Conservation (phyloP, 2,888 invertebrate species). For the Scaptomyza cyrtandrae region DNA sequence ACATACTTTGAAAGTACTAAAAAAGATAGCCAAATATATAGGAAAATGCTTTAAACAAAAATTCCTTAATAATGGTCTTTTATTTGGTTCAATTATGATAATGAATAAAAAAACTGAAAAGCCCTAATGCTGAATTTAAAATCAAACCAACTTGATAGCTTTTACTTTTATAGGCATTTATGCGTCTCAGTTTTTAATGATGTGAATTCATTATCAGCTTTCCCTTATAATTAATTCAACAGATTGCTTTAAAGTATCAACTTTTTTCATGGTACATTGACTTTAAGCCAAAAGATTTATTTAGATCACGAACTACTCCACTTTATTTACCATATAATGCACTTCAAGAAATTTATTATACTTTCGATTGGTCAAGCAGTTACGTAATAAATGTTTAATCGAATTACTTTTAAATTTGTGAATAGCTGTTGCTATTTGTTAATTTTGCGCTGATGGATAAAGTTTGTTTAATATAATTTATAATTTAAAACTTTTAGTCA, state of each 20-base stretch:
- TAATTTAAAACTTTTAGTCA: not conserved
- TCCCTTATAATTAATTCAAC: not conserved
- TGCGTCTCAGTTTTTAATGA: not conserved
- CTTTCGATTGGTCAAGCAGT: not conserved
- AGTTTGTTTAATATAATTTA: not conserved
- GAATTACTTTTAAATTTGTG: constrained; percentile 13
- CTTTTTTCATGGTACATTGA: not conserved
- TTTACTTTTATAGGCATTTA: not conserved
- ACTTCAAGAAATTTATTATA: not conserved
- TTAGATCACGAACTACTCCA: too few species aligned
- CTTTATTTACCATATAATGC: not conserved
- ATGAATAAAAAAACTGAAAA: not conserved
- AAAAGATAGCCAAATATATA: too few species aligned
- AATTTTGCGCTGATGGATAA: not conserved
- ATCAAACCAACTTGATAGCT: not conserved
- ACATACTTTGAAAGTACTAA: too few species aligned
- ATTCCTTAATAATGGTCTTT: too few species aligned
- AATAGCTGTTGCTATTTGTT: not conserved
- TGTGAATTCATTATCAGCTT: not conserved
- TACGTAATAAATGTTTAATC: not conserved
- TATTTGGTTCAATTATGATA: not conserved
- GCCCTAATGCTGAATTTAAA: not conserved
- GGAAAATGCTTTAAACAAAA: too few species aligned
- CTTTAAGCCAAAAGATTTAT: not conserved
- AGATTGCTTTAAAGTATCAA: too few species aligned